A percentile compares a stretch with the other conserved stretches of the same genome.
Conservation (phyloP, 1,140 invertebrate species). For the Plodia interpunctella region DNA sequence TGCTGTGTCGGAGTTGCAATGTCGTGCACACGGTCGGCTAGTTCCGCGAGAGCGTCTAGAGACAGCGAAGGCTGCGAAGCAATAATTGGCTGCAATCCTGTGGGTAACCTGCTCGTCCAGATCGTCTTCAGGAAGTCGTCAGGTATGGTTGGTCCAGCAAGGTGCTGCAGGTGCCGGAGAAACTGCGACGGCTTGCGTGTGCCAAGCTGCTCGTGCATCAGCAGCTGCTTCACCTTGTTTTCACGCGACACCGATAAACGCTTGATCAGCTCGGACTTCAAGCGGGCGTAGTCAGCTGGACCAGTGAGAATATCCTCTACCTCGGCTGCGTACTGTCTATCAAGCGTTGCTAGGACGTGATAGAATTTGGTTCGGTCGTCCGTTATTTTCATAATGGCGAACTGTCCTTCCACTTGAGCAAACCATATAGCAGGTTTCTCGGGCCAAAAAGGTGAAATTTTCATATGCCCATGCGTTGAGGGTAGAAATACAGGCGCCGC, state of each 20-base stretch:
- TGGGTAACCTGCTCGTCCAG: constrained; percentile 21
- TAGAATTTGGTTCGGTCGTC: not conserved
- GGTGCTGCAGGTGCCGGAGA: constrained; percentile 20
- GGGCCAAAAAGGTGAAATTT: constrained; percentile 8
- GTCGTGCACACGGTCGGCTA: constrained; percentile 21
- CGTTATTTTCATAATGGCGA: not conserved
- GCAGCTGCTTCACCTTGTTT: constrained; percentile 25
- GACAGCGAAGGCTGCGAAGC: constrained; percentile 16
- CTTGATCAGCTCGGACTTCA: constrained; percentile 39
- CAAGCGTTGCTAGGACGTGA: not conserved
- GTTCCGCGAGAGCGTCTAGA: constrained; percentile 16
- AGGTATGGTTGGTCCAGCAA: constrained; percentile 24
- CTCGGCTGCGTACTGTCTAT: not conserved
- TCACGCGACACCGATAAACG: constrained; percentile 32
- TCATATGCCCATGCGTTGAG: too few species aligned
- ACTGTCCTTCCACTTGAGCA: constrained; percentile 9
- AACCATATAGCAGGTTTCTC: constrained; percentile 13
- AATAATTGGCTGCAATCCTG: constrained; percentile 15
- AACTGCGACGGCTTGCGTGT: constrained; percentile 39
- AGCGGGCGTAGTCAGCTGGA: constrained; percentile 15
- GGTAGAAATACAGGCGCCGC: too few species aligned
- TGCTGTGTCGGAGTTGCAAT: not conserved
- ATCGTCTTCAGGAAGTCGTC: constrained; percentile 24
- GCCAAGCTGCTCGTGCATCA: constrained; percentile 42
- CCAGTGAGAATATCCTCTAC: constrained; percentile 4